Percentiles rank a stretch among this genome's conserved stretches.
Conservation (phyloP, 2,888 invertebrate genomes). For the Heliconius cydno region DNA sequence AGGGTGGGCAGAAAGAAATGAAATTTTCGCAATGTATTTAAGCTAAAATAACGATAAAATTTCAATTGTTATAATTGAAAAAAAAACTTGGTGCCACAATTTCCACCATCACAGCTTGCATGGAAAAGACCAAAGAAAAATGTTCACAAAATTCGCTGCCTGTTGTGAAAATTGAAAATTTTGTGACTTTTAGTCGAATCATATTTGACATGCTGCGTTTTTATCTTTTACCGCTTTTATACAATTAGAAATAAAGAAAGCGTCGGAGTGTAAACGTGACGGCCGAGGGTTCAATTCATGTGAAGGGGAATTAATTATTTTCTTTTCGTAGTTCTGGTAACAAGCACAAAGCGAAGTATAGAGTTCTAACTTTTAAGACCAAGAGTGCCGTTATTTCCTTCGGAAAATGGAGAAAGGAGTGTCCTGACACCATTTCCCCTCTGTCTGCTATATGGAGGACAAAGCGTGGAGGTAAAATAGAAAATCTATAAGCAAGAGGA, state of each 20-base stretch:
- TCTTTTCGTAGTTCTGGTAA: neutral
- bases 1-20: too few relatives aligned
- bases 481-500: too few relatives aligned
- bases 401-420: too few relatives aligned
- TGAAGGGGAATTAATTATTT: neutral
- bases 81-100: neutral
- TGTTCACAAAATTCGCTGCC: neutral
- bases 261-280: neutral
- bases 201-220: neutral
- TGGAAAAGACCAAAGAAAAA: neutral
- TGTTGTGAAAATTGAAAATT: too few relatives aligned
- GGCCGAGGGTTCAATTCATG: neutral
- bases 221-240: neutral
- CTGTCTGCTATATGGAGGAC: too few relatives aligned
- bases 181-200: too few relatives aligned
- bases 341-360: neutral
- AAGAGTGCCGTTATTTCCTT: too few relatives aligned
- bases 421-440: too few relatives aligned
- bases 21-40: neutral
- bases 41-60: neutral
- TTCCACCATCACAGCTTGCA: neutral
- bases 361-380: neutral
- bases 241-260: neutral
- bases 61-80: neutral
- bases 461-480: too few relatives aligned